These are phyloP conservation scores for Malurus alboscapulatus DNA, from an alignment of 2,113 vertebrate genomes.

Conservation along the genomic window DNA sequence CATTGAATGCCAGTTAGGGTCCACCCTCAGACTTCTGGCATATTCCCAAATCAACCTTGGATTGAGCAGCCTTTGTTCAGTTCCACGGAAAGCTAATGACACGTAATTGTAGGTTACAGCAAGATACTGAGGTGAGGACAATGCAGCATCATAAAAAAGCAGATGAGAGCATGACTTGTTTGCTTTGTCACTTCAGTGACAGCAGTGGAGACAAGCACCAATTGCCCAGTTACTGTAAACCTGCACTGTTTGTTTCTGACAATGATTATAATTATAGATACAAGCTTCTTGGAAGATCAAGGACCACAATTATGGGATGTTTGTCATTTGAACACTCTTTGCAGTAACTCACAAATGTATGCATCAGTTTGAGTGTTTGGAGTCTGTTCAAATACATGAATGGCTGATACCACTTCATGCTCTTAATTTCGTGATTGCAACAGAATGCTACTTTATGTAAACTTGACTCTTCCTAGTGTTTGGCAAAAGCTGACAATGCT, in stretches of 20 bases:
- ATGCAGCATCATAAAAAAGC: background rate
- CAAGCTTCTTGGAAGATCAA: background rate
- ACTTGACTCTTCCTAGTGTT: background rate
- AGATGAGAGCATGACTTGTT: background rate
- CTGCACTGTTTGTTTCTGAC: background rate
- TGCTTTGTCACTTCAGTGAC: conserved; percentile 21
- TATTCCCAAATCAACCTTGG: background rate
- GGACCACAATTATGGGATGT: background rate
- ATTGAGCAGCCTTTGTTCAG: background rate
- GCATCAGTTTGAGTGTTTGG: background rate
- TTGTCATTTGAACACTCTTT: background rate
- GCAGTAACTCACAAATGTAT: background rate
- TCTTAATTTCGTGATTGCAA: background rate
- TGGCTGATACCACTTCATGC: background rate
- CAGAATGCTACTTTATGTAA: background rate
- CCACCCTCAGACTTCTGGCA: background rate
- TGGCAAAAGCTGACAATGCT: background rate
- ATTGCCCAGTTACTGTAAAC: background rate
- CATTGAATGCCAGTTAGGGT: background rate
- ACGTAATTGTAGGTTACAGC: background rate
- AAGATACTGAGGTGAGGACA: background rate
- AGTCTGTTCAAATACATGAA: background rate
- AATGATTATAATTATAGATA: conserved; percentile 27
- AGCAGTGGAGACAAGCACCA: background rate
- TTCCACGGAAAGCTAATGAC: background rate